Conservation (phyloP, 1,140 invertebrate genomes). For the Cheumatopsyche charites region DNA sequence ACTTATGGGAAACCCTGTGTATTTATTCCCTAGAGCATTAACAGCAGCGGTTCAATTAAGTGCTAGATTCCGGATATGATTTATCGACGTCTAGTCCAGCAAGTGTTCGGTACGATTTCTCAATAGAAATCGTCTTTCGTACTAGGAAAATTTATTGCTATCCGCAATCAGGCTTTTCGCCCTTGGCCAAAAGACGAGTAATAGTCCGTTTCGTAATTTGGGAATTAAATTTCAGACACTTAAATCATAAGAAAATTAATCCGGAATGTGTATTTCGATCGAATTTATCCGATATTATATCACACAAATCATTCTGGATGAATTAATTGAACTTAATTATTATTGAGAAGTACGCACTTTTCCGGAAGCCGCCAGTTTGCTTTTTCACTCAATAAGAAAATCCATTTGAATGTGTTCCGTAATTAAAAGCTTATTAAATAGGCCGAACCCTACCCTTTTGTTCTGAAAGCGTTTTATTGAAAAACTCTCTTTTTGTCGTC, state of each 20-base stretch:
- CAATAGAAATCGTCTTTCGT: not conserved
- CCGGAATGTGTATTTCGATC: too few species aligned
- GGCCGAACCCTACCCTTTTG: conserved; percentile 20
- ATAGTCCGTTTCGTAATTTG: not conserved
- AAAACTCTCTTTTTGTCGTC: conserved; percentile 27
- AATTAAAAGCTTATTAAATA: conserved; percentile 37
- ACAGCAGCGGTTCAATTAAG: not conserved
- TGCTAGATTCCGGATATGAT: conserved; percentile 1
- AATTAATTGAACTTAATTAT: too few species aligned
- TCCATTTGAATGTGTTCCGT: conserved; percentile 13
- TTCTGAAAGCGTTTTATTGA: conserved; percentile 31
- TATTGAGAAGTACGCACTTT: too few species aligned
- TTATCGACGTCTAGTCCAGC: not conserved
- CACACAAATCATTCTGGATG: too few species aligned
- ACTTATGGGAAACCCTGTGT: too few species aligned
- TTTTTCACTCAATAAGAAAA: not conserved
- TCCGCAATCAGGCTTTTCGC: not conserved
- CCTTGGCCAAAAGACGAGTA: not conserved
- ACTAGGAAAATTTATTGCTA: conserved; percentile 1
- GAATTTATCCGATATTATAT: too few species aligned
- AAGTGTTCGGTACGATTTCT: not conserved
- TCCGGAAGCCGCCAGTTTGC: not conserved
- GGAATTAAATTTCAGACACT: too few species aligned
- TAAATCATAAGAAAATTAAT: too few species aligned
- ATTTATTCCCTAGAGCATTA: not conserved